These are phyloP conservation scores for Passer montanus DNA, from an alignment of 2,113 vertebrate genomes.

Conservation along the genomic window DNA sequence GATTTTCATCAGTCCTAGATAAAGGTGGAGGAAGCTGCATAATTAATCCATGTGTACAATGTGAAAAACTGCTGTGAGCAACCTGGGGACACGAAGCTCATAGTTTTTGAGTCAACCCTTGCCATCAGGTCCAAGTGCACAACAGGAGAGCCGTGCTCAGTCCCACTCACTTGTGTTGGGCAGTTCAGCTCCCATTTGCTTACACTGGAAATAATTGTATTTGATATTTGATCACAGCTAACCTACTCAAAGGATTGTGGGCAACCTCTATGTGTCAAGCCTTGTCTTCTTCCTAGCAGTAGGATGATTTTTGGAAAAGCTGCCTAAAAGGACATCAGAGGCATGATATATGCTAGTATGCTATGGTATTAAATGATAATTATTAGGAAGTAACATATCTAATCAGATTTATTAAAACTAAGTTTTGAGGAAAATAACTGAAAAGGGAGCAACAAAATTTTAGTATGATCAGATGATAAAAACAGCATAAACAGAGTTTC, in stretches of 20 bases:
- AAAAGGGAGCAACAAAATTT: background rate
- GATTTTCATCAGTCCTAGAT: background rate
- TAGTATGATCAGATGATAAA: background rate
- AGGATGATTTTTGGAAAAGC: background rate
- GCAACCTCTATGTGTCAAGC: background rate
- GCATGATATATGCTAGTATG: background rate
- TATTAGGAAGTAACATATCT: background rate
- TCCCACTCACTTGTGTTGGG: accelerated
- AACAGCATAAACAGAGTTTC: accelerated
- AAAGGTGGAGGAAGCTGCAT: background rate
- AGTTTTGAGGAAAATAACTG: background rate
- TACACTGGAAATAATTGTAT: background rate
- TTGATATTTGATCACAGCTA: background rate
- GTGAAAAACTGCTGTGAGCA: background rate
- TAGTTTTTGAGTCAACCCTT: background rate
- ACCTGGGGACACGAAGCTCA: background rate
- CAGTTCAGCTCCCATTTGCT: background rate
- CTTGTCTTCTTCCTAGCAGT: conserved; percentile 21
- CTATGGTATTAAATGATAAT: background rate
- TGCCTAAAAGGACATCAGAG: background rate
- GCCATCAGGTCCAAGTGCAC: background rate
- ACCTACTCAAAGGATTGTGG: background rate
- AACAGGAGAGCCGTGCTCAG: background rate
- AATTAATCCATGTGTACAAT: background rate
- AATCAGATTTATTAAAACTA: background rate